Percentiles rank a stretch among this genome's conserved stretches.
These are phyloP conservation scores for Aurelia sp. DNA, from an alignment of 30 jellyfish, hydroid and myxozoan genomes.

Conservation along the genomic window DNA sequence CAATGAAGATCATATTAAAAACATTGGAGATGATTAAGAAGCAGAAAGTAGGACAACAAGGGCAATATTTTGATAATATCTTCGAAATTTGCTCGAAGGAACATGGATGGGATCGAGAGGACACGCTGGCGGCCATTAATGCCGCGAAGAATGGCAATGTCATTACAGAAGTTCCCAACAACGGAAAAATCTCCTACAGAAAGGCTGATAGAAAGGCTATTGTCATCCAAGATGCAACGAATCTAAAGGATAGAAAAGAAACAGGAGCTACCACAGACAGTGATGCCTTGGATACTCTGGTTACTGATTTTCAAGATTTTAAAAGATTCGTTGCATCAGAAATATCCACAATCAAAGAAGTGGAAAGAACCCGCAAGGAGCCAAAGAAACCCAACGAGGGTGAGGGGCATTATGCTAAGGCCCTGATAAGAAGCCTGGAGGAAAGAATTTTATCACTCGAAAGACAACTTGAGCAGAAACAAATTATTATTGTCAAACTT, in stretches of 20 bases:
- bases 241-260: background rate
- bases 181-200: background rate
- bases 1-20: too few relatives aligned
- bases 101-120: conserved; percentile 19
- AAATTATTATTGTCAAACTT: conserved; percentile 2
- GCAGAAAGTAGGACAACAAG: background rate
- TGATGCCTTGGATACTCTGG: conserved; percentile 12
- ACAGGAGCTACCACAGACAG: background rate
- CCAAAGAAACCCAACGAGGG: conserved; percentile 1
- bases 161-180: conserved; percentile 4
- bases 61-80: background rate
- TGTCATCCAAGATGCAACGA: background rate
- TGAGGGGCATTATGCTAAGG: background rate
- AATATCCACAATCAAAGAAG: background rate
- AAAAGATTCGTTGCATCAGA: conserved; percentile 4
- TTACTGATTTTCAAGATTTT: background rate
- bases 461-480: conserved; percentile 7
- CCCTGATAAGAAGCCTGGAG: conserved; percentile 7
- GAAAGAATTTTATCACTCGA: conserved; percentile 1
- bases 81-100: background rate
- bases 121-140: conserved; percentile 12
- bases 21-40: conserved; percentile 1
- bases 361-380: background rate
- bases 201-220: background rate
- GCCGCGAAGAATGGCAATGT: conserved; percentile 1